A percentile compares a stretch with the other conserved stretches of the same genome.
Conservation (phyloP, 2,797 vertebrate species). For the Gymnoscopelus microlampas region DNA sequence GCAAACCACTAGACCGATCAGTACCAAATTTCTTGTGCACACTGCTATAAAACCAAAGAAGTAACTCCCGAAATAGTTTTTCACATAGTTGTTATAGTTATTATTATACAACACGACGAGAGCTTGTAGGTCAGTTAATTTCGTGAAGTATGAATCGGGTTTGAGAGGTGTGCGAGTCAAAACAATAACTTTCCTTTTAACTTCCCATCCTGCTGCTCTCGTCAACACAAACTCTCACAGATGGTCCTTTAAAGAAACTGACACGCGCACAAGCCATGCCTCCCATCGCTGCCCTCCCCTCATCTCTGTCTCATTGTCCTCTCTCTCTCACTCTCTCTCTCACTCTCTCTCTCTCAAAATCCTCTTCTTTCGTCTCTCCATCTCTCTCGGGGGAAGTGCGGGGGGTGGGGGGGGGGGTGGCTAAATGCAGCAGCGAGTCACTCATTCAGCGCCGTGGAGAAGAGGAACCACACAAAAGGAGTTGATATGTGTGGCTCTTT, state of each 20-base stretch:
- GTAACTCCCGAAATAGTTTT: no score
- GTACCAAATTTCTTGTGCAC: no score
- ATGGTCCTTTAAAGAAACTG: conserved; percentile 65
- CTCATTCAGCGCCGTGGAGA: conserved; percentile 75
- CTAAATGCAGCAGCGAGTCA: conserved; percentile 54
- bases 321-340: conserved; percentile 53
- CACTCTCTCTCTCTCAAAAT: conserved; percentile 36
- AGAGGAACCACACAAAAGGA: conserved; percentile 88
- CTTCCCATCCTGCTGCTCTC: conserved; percentile 32
- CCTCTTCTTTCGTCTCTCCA: background rate
- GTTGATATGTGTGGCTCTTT: conserved; percentile 92
- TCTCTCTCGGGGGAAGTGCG: conserved; percentile 17
- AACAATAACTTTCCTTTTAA: conserved; percentile 24
- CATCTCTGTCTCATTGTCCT: conserved; percentile 45
- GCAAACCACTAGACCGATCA: no score
- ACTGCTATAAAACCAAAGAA: no score
- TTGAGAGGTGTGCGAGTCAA: conserved; percentile 5
- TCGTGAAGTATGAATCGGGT: no score
- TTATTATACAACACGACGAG: no score
- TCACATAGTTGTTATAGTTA: no score
- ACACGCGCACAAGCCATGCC: background rate
- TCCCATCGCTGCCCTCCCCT: conserved; percentile 23
- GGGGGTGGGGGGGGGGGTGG: conserved; percentile 33
- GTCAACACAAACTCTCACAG: conserved; percentile 53
- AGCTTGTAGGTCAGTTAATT: no score